Evolutionary conservation across 1,140 invertebrate genomes (phyloP), one percentile per base, ranked within the genome.

Genomic region (Aphelenchoides fujianensis): DNA sequence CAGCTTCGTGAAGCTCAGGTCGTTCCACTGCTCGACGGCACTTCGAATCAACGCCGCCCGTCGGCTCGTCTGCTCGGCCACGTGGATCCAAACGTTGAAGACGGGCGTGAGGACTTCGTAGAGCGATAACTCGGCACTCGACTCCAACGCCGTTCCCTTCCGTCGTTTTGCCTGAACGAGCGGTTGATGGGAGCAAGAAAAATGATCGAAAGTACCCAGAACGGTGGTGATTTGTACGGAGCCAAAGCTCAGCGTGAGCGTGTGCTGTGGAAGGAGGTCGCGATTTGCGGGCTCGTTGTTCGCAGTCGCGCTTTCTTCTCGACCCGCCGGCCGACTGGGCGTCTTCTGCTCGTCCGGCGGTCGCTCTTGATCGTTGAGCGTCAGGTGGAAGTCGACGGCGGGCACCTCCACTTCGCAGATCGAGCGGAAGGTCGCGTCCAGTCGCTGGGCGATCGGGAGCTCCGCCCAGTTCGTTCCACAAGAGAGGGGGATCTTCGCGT

Each of bases 91-190:
- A 7, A 71, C 68, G 16, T 68, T 77, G 19, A 80, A 48, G 9
- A 67, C 48, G 1, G 78, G 78, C 12, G 72, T 41, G 3, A 80
- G 55, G 16, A 79, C 77, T 61, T 80, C 79, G 37, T 75, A 81
- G 35, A 80, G 37, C 1, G 79, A 69, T 3, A 71, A 68, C 31
- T 80, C 78, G 19, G 74, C 69, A 12, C 69, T 30, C 2, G 48
- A 52, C 23, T 70, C 71, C 3, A 62, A 66, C 27, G 52, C 61
- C 12, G 55, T 59, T 5, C 27, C 23, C 7, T 59, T 23, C 55
- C 7, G 5, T 23, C 5, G 55, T 59, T 19, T 59, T 48, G 41
- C 41, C 41, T 48, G 23, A 48, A 48, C 41, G 23, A 48, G 23
- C 23, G n/a, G n/a, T 48, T 12, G 23, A 48, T 48, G 12, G 23